These are phyloP conservation scores for Aphelenchoides bicaudatus DNA, from an alignment of 2,888 invertebrate genomes.

Conservation along the genomic window DNA sequence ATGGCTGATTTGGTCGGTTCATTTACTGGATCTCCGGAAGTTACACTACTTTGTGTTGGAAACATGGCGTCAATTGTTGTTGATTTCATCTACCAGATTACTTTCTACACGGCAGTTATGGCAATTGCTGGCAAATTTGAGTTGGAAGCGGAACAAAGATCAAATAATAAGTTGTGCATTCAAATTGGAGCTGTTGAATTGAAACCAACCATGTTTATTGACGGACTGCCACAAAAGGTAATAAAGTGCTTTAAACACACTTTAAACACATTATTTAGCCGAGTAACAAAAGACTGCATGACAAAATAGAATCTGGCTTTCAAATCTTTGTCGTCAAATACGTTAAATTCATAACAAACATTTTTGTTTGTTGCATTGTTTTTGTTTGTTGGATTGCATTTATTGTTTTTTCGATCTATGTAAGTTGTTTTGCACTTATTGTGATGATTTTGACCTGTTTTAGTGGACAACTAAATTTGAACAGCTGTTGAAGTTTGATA, in stretches of 20 bases:
- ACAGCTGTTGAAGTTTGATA: slow-evolving; percentile 33
- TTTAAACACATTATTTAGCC: too few species aligned
- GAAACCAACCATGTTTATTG: not conserved
- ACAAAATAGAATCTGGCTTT: slow-evolving; percentile 27
- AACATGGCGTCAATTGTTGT: slow-evolving; percentile 50
- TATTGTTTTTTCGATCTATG: slow-evolving; percentile 26
- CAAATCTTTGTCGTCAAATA: slow-evolving; percentile 33
- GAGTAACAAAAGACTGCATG: slow-evolving; percentile 29
- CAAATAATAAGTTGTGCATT: slow-evolving; percentile 3
- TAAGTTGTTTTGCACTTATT: slow-evolving; percentile 19
- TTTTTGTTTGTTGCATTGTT: slow-evolving; percentile 36
- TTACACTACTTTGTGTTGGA: slow-evolving; percentile 55
- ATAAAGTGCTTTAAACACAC: too few species aligned
- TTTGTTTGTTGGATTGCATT: slow-evolving; percentile 35
- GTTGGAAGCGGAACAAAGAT: slow-evolving; percentile 28
- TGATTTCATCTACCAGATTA: slow-evolving; percentile 47
- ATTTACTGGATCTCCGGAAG: slow-evolving; percentile 55
- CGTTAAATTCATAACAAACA: slow-evolving; percentile 41
- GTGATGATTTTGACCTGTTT: slow-evolving; percentile 20
- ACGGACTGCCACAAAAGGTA: too few species aligned
- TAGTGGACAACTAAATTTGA: slow-evolving; percentile 38
- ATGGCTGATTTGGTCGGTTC: slow-evolving; percentile 48
- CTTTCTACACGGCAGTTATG: slow-evolving; percentile 49
- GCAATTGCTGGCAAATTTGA: slow-evolving; percentile 46
- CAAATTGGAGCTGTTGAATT: not conserved